Evolutionary conservation across 2,797 vertebrate species (phyloP).

Genomic region (Smutsia gigantea): DNA sequence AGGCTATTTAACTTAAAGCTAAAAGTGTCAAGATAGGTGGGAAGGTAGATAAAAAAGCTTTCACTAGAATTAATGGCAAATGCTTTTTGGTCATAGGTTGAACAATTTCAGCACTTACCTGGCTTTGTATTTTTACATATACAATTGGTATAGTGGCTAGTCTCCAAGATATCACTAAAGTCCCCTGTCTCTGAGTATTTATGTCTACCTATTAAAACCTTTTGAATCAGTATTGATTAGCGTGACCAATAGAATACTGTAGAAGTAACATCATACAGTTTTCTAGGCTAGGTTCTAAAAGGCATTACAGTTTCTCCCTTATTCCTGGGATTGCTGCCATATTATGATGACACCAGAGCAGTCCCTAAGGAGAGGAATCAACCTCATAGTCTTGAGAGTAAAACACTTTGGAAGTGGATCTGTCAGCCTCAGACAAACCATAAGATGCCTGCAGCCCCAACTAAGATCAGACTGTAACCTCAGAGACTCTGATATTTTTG

Average conservation of each 20-base stretch:
- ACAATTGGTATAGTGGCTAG: not conserved
- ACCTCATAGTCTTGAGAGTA: not conserved
- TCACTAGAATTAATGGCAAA: conserved; percentile 14
- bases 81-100: conserved; percentile 21
- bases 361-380: not conserved
- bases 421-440: not conserved
- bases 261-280: not conserved
- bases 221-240: not conserved
- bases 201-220: not conserved
- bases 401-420: not conserved
- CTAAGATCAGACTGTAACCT: not conserved
- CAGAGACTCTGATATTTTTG: not conserved
- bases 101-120: conserved; percentile 35
- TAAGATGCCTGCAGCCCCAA: not conserved
- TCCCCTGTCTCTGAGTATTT: not conserved
- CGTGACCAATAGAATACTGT: not conserved
- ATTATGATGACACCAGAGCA: not conserved
- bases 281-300: not conserved
- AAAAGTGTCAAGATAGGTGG: not conserved
- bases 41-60: not conserved
- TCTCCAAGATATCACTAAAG: not conserved
- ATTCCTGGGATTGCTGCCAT: not conserved
- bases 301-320: not conserved
- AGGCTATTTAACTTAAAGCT: conserved; percentile 14
- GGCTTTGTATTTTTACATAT: conserved; percentile 41